Percentiles rank a stretch among this genome's conserved stretches.
Evolutionary conservation across 2,113 vertebrate genomes (phyloP).

Genomic region (Eonycteris spelaea): DNA sequence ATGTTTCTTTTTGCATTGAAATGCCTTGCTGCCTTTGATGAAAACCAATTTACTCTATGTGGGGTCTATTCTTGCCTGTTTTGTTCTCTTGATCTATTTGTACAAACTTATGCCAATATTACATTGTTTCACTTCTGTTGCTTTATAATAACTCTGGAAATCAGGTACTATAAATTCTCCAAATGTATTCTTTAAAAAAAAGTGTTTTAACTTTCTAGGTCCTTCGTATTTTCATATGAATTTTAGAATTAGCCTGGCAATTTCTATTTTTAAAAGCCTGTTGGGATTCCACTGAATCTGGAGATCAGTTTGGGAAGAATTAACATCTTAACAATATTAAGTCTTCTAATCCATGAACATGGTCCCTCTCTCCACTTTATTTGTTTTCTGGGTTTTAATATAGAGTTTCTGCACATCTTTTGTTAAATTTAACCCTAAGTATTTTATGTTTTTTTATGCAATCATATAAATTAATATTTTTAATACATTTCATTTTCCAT

Average conservation of each 20-base stretch:
- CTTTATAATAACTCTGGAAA: neutral
- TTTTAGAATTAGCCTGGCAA: neutral
- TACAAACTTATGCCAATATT: neutral
- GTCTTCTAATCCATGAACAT: neutral
- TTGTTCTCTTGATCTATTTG: neutral
- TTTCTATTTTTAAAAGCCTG: neutral
- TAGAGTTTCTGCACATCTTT: neutral
- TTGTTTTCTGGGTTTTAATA: neutral
- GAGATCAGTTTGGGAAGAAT: neutral
- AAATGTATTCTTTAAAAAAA: neutral
- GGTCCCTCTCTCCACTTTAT: neutral
- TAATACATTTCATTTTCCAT: neutral
- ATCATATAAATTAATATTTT: neutral
- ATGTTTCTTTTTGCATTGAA: neutral
- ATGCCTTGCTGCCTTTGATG: neutral
- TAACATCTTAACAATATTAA: neutral
- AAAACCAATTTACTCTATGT: neutral
- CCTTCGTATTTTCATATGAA: neutral
- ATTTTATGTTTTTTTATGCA: neutral
- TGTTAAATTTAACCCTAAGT: neutral
- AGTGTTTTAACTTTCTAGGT: neutral
- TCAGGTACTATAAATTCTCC: neutral
- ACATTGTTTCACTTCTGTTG: neutral
- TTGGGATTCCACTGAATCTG: neutral
- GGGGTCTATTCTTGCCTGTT: neutral